A percentile compares a stretch with the other conserved stretches of the same genome.
phyloP scores from a whole-genome alignment of 2,797 vertebrate species.

The Aselliscus stoliczkanus region DNA sequence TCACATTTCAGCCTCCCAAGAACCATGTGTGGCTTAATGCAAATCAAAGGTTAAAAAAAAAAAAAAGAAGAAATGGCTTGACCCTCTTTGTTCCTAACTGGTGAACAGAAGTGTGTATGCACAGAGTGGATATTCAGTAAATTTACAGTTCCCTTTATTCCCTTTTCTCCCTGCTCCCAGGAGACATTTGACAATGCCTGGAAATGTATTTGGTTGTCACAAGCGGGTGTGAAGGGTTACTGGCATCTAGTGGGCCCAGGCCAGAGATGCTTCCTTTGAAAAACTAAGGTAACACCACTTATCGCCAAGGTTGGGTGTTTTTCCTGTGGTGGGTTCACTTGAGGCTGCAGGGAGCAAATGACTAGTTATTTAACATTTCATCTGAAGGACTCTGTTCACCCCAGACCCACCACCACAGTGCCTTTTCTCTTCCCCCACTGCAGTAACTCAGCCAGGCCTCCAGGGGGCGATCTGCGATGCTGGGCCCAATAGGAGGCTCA shows the following conservation, averaged over 20 bases:
- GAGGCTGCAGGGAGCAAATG: neutral
- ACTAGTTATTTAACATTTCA: neutral
- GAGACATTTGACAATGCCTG: neutral
- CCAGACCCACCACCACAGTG: fast-evolving
- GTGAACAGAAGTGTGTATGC: neutral
- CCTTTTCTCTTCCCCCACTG: neutral
- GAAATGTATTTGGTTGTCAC: neutral
- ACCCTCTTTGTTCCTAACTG: neutral
- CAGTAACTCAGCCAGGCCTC: neutral
- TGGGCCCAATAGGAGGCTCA: neutral
- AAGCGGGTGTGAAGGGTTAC: neutral
- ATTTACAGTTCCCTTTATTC: neutral
- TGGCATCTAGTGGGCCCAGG: neutral
- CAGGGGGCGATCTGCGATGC: too few relatives aligned
- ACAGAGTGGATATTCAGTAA: neutral
- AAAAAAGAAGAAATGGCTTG: neutral
- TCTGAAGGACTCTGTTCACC: neutral
- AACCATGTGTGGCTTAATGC: fast-evolving
- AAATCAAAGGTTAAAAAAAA: neutral
- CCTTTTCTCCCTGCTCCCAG: neutral
- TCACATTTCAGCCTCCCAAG: neutral
- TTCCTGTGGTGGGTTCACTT: neutral
- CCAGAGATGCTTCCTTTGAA: neutral
- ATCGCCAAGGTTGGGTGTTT: neutral
- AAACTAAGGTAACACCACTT: neutral